Evolutionary conservation across 2,113 vertebrate species (phyloP).

Genomic region (Rhadina sibilatrix): DNA sequence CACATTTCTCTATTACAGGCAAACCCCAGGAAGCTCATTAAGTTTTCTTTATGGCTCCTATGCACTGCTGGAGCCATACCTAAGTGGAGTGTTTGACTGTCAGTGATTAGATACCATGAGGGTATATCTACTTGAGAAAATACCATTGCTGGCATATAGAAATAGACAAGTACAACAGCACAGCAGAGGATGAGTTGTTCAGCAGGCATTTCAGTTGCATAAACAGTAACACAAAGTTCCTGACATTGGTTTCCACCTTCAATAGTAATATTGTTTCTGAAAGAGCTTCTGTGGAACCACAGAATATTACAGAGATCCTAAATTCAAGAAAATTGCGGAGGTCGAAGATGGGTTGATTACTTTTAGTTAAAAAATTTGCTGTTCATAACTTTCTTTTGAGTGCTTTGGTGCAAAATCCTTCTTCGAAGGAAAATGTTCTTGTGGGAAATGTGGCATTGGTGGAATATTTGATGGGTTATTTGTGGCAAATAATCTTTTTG

Average conservation of each 20-base stretch:
- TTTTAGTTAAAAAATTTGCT: background rate
- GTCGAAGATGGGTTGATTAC: background rate
- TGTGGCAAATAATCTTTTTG: background rate
- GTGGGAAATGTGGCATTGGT: background rate
- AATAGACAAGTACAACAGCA: background rate
- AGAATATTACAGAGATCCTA: background rate
- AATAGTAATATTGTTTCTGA: background rate
- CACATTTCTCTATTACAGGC: background rate
- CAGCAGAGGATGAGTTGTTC: conserved; percentile 1
- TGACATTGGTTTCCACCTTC: background rate
- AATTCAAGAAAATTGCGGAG: background rate
- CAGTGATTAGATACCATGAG: conserved; percentile 16
- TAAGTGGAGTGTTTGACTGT: conserved; percentile 6
- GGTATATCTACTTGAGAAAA: conserved; percentile 10
- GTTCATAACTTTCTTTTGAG: background rate
- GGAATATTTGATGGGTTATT: background rate
- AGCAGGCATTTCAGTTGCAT: background rate
- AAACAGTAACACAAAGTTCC: background rate
- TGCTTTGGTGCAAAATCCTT: background rate
- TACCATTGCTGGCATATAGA: background rate
- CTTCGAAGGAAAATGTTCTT: background rate
- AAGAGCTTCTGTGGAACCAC: background rate
- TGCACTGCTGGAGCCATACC: conserved; percentile 38
- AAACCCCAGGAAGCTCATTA: conserved; percentile 46
- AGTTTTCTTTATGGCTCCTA: conserved; percentile 30